Percentiles rank a stretch among this genome's conserved stretches.
These are phyloP conservation scores for Sorex maritimensis DNA, from an alignment of 2,797 vertebrate species.

Conservation along the genomic window DNA sequence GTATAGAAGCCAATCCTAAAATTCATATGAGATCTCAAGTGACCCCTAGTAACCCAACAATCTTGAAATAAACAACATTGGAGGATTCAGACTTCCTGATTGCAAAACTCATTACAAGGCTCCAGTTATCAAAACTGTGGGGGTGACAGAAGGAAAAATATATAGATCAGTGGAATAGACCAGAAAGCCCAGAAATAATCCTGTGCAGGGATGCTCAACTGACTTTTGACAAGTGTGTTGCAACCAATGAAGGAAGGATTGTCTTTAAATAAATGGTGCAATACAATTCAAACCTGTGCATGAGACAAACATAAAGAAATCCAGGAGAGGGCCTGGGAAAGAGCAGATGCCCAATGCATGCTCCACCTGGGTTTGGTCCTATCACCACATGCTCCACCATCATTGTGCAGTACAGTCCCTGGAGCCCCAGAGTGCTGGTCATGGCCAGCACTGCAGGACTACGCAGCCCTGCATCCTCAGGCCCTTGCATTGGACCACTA, in stretches of 20 bases:
- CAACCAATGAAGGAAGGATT: not conserved
- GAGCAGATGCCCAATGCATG: too few species aligned
- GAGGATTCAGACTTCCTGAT: not conserved
- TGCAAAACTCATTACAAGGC: too few species aligned
- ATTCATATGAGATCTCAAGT: slow-evolving; percentile 3
- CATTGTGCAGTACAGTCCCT: too few species aligned
- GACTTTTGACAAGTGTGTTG: not conserved
- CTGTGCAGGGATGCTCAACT: not conserved
- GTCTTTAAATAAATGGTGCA: not conserved
- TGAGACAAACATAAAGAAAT: too few species aligned
- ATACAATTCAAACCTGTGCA: not conserved
- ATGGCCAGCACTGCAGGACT: too few species aligned
- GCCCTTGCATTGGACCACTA: too few species aligned
- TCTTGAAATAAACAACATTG: not conserved
- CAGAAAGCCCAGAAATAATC: not conserved
- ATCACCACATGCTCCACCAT: too few species aligned
- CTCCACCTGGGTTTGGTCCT: too few species aligned
- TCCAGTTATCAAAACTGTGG: not conserved
- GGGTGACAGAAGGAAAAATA: not conserved
- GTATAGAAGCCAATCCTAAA: not conserved
- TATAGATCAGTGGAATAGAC: not conserved
- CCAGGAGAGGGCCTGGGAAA: too few species aligned
- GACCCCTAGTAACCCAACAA: slow-evolving; percentile 12
- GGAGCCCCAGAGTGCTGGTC: too few species aligned
- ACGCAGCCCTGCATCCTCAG: too few species aligned